Evolutionary conservation across 2,888 invertebrate genomes (phyloP), one percentile per base, ranked within the genome.

Genomic region (Prionchulus punctatus): DNA sequence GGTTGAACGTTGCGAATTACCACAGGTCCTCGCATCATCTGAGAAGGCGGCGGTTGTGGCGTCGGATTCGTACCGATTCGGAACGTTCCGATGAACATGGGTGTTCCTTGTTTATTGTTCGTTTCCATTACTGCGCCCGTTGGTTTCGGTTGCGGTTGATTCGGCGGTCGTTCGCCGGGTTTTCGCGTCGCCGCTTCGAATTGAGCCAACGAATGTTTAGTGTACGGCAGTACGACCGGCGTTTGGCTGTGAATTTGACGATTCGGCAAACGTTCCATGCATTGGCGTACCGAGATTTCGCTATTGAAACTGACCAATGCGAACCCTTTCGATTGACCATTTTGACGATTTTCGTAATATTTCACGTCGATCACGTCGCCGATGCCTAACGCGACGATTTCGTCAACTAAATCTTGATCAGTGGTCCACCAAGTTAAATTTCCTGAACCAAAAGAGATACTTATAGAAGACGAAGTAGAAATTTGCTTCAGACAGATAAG

Each of bases 261-360:
- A 73, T 89, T 87, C n/a, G 89, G 84, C 61, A 98, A 77, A 64
- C 89, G 83, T 63, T 98, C 96, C 81, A 96, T 81, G 59, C 91
- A 84, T 68, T 83, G 77, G 57, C 90, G 79, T 73, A 89, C 81
- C 63, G 92, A 91, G 61, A 81, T 79, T 68, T 96, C 94, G 0
- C 92, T 91, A 21, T 87, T 90, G 62, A 98, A 78, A 1, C 90
- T 86, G 63, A 96, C 83, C 53, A 94, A 85, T 72, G 94, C 96
- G 77, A 94, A 98, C 30, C 77, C 77, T 59, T 1, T 96, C 0
- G 91, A 92, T 74, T 94, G 94, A 28, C 96, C 96, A 77, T 96
- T 96, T 36, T 91, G 86, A 67, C 96, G 82, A 77, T 98, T 98
- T 76, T 98, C 98, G 77, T 94, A 94, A 77, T 98, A 99, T 76